Percentiles rank a stretch among this genome's conserved stretches.
Conservation (phyloP, 2,113 vertebrate species). For the Euleptes europaea region DNA sequence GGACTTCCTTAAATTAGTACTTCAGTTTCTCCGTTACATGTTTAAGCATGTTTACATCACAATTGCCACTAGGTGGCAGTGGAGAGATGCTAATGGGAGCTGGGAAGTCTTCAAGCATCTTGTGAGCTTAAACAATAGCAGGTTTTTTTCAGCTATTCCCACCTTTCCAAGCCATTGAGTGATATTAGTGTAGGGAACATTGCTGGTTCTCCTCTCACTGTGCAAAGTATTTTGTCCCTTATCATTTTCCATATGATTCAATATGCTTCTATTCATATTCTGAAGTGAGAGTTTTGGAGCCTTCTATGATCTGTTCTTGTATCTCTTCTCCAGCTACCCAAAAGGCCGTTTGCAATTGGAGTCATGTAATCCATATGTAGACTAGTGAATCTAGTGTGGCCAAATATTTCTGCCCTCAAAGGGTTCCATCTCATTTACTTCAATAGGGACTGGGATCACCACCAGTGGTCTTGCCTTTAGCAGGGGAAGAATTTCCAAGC, state of each 20-base stretch:
- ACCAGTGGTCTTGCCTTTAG: neutral
- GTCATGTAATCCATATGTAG: no score
- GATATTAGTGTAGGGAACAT: neutral
- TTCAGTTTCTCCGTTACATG: no score
- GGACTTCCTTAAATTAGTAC: no score
- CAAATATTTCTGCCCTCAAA: neutral
- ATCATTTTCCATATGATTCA: neutral
- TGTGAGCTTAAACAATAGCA: neutral
- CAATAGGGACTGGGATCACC: neutral
- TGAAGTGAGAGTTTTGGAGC: no score
- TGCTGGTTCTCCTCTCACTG: neutral
- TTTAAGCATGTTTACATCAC: neutral
- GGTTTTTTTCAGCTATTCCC: neutral
- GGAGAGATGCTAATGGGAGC: neutral
- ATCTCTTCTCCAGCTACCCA: neutral
- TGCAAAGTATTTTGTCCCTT: neutral
- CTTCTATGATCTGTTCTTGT: neutral
- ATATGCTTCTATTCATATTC: no score
- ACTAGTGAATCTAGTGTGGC: no score
- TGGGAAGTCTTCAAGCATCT: neutral
- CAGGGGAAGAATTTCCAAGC: neutral
- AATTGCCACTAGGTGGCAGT: slow-evolving; percentile 18
- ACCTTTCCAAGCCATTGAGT: neutral
- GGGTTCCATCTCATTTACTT: neutral
- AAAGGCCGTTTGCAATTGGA: no score